Conservation (phyloP, 2,797 vertebrate species). For the Valencia hispanica region DNA sequence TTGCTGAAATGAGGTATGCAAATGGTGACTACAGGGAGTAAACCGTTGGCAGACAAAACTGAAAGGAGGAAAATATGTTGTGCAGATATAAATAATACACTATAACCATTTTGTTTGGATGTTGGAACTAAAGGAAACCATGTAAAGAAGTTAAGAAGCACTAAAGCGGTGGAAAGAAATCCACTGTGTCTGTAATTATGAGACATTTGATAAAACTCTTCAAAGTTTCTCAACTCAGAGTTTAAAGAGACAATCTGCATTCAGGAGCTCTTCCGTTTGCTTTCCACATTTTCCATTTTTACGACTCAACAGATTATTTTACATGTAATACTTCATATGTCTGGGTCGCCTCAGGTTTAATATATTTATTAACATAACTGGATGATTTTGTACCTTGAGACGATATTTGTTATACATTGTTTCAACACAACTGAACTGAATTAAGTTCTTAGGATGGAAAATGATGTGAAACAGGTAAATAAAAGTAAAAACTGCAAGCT, state of each 20-base stretch:
- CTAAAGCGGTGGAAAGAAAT: background rate
- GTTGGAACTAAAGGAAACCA: background rate
- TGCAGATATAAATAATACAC: background rate
- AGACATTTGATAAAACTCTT: background rate
- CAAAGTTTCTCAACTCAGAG: background rate
- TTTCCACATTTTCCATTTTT: background rate
- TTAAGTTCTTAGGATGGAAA: background rate
- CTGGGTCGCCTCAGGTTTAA: background rate
- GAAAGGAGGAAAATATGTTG: conserved; percentile 2
- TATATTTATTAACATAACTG: background rate
- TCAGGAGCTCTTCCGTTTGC: background rate
- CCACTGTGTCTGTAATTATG: background rate
- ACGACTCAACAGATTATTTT: background rate
- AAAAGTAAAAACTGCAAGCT: no score
- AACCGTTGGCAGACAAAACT: conserved; percentile 16
- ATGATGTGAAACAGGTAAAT: no score
- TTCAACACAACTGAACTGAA: background rate
- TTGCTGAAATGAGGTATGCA: conserved; percentile 21
- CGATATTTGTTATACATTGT: background rate
- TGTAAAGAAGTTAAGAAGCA: background rate
- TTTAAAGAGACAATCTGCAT: background rate
- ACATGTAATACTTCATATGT: background rate
- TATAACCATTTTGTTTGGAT: conserved; percentile 1
- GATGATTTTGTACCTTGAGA: background rate
- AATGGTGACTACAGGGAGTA: conserved; percentile 1